Base-by-base conservation (phyloP, 2,113 vertebrate genomes). In the Hyperoodon ampullatus region DNA sequence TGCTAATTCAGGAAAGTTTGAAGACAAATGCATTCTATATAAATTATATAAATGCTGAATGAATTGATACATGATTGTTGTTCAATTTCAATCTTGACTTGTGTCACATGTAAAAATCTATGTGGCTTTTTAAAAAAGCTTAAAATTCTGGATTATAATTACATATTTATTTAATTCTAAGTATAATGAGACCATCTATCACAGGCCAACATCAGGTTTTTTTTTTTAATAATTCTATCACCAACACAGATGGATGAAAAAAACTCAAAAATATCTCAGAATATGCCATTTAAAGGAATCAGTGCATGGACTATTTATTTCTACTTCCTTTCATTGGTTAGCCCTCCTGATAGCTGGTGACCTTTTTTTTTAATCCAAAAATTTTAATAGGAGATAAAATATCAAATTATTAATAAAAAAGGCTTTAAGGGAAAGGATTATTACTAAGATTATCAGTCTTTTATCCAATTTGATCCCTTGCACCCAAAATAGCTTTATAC, bases 1-100 rank as follows among this genome's bases (percentile, higher is more conserved):
- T 81, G 60, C 53, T 86, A 88, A 81, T 74, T 94, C 77, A 81
- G n/a, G 21, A 35, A 93, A 81, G 35, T 63, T 81, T 90, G 12
- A 83, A 82, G 39, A 58, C n/a, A 77, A 93, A 60, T 71, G 5
- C 8, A 39, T 72, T 94, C 53, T 70, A 75, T 55, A 30, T 77
- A 88, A 90, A 91, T 58, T 33, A n/a, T 8, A 66, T 71, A 77
- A 95, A 85, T 55, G 7, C 35, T 96, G 19, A 30, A 15, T 89
- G 84, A 23, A 75, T 5, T 8, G 11, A 61, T 85, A 13, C 0
- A 1, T 19, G 19, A 42, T 61, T 60, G 33, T 23, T 74, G 33
- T 23, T 83, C 61, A 74, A 50, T 80, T 86, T 80, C 24, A 21
- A 13, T 88, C 30, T 42, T 84, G 19, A 53, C 21, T 89, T 72